phyloP scores from a whole-genome alignment of 2,888 invertebrate genomes.

The Asteroscopus sphinx region DNA sequence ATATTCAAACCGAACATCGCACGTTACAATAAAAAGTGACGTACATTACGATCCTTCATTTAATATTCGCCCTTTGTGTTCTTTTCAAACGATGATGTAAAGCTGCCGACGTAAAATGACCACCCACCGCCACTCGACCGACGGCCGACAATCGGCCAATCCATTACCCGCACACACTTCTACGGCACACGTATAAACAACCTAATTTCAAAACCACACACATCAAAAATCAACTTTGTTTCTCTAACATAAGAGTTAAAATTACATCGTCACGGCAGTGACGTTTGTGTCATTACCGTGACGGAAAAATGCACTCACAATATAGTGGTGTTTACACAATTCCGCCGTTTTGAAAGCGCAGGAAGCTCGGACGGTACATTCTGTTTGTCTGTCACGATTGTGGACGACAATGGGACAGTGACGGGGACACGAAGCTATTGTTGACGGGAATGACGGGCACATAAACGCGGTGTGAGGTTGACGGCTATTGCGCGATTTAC shows the following conservation, averaged over 20 bases:
- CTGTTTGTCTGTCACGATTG: slow-evolving; percentile 78
- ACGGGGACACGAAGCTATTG: slow-evolving; percentile 67
- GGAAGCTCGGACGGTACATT: slow-evolving; percentile 77
- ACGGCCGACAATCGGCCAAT: slow-evolving; percentile 77
- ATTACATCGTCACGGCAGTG: slow-evolving; percentile 11
- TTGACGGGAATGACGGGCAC: slow-evolving; percentile 51
- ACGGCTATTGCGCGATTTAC: slow-evolving; percentile 53
- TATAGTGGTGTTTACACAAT: slow-evolving; percentile 75
- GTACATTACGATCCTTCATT: slow-evolving; percentile 61
- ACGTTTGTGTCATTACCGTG: slow-evolving; percentile 29
- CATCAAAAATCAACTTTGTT: slow-evolving; percentile 26
- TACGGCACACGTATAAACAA: slow-evolving; percentile 50
- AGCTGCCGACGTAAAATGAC: slow-evolving; percentile 76
- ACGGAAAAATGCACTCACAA: slow-evolving; percentile 64
- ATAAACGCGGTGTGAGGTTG: slow-evolving; percentile 67
- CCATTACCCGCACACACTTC: slow-evolving; percentile 77
- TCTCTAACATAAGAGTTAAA: fast-evolving
- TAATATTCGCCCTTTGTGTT: slow-evolving; percentile 73
- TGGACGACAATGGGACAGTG: slow-evolving; percentile 67
- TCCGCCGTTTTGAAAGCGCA: slow-evolving; percentile 79
- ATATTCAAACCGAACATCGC: slow-evolving; percentile 53
- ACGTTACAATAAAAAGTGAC: slow-evolving; percentile 54
- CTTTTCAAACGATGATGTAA: slow-evolving; percentile 72
- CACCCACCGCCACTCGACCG: slow-evolving; percentile 76
- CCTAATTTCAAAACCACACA: slow-evolving; percentile 28